These are phyloP conservation scores for Coleophora flavipennella DNA, from an alignment of 2,888 invertebrate genomes.

Conservation along the genomic window DNA sequence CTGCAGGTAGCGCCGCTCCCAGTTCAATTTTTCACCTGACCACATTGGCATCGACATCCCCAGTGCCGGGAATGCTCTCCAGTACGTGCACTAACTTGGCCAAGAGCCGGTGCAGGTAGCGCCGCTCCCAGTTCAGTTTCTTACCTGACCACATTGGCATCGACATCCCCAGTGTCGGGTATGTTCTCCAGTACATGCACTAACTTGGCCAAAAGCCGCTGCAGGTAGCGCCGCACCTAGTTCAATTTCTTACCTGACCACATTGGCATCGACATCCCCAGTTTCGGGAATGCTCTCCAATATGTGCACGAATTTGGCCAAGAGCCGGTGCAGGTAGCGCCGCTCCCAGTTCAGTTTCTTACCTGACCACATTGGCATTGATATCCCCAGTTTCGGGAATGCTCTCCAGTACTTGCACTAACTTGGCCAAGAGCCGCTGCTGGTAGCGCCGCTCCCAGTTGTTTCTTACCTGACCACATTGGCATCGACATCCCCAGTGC, in stretches of 20 bases:
- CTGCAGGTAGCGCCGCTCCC: constrained; percentile 90
- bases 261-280: constrained; percentile 72
- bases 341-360: constrained; percentile 91
- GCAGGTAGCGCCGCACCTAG: no score
- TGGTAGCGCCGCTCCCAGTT: constrained; percentile 92
- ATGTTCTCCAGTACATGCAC: no score
- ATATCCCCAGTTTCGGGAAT: constrained; percentile 77
- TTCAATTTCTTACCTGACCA: constrained; percentile 66
- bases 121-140: no score
- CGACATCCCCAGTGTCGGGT: no score
- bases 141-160: no score
- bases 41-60: constrained; percentile 85
- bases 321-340: constrained; percentile 85
- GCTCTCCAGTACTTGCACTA: constrained; percentile 84
- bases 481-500: constrained; percentile 87
- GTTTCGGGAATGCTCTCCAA: constrained; percentile 81
- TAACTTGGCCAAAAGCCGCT: no score
- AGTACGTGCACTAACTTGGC: constrained; percentile 94
- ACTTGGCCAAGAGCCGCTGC: constrained; percentile 87
- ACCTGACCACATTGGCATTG: no score
- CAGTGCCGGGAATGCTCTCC: constrained; percentile 89
- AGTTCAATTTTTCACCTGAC: constrained; percentile 79
- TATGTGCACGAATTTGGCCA: constrained; percentile 89
- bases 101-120: no score
- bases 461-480: constrained; percentile 76